Conservation (phyloP, 1,140 invertebrate genomes). For the Planococcus citri region DNA sequence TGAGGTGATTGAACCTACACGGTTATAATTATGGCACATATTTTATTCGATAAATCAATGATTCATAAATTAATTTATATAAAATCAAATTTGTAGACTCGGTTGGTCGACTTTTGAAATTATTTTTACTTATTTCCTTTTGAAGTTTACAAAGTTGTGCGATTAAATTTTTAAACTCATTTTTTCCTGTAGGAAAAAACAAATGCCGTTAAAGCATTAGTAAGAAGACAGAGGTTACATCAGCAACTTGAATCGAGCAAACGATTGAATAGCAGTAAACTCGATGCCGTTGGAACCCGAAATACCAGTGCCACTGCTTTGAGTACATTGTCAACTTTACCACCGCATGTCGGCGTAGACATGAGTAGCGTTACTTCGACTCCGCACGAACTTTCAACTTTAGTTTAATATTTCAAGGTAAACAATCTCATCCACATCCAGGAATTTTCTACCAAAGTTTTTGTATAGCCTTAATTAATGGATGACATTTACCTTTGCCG, state of each 20-base stretch:
- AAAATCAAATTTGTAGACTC: too few relatives aligned
- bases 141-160: too few relatives aligned
- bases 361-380: slow-evolving; percentile 50
- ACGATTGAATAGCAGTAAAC: neutral
- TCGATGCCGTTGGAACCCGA: neutral
- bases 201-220: slow-evolving; percentile 40
- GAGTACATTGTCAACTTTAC: neutral
- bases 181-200: slow-evolving; percentile 42
- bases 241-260: slow-evolving; percentile 32
- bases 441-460: neutral
- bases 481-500: too few relatives aligned
- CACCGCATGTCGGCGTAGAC: slow-evolving; percentile 42
- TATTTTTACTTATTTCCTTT: too few relatives aligned
- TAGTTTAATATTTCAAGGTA: slow-evolving; percentile 37
- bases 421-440: neutral
- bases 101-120: too few relatives aligned
- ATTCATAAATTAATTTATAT: too few relatives aligned
- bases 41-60: too few relatives aligned
- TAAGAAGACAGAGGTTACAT: slow-evolving; percentile 37
- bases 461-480: too few relatives aligned
- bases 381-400: slow-evolving; percentile 53
- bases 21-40: too few relatives aligned
- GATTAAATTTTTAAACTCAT: neutral
- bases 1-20: too few relatives aligned
- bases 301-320: neutral